A percentile compares a stretch with the other conserved stretches of the same genome.
Evolutionary conservation across 2,888 invertebrate species (phyloP).

Genomic region (Epistrophe grossulariae): DNA sequence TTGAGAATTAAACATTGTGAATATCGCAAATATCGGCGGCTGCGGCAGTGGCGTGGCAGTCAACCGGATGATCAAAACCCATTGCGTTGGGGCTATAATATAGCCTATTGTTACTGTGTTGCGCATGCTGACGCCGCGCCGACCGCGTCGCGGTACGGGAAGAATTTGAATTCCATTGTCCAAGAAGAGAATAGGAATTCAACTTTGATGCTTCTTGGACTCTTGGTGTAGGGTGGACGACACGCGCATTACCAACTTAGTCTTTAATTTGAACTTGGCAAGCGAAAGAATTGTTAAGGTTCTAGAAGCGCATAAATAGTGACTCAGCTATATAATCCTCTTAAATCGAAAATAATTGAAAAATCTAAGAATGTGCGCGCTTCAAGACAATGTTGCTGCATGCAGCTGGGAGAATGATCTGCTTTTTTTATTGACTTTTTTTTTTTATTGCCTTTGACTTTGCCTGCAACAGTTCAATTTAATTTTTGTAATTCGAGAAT

Average conservation of each 20-base stretch:
- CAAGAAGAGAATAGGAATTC: conserved; percentile 54
- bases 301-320: conserved; percentile 2
- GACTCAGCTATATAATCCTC: conserved; percentile 39
- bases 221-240: conserved; percentile 7
- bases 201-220: conserved; percentile 34
- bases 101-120: conserved; percentile 20
- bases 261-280: conserved; percentile 59
- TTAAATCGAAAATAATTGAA: conserved; percentile 16
- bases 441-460: background rate
- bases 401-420: conserved; percentile 3
- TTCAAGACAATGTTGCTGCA: background rate
- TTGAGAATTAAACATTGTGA: conserved; percentile 54
- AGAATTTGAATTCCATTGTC: conserved; percentile 62
- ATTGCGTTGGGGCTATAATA: conserved; percentile 8
- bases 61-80: conserved; percentile 23
- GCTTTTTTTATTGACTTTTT: background rate
- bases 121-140: background rate
- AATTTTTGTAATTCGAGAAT: background rate
- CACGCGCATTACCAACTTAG: conserved; percentile 29
- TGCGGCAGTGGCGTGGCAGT: background rate
- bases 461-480: background rate
- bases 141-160: background rate
- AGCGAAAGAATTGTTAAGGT: conserved; percentile 21
- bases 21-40: conserved; percentile 55
- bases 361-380: background rate